Conservation (phyloP, 2,888 invertebrate genomes). For the Timema cristinae region DNA sequence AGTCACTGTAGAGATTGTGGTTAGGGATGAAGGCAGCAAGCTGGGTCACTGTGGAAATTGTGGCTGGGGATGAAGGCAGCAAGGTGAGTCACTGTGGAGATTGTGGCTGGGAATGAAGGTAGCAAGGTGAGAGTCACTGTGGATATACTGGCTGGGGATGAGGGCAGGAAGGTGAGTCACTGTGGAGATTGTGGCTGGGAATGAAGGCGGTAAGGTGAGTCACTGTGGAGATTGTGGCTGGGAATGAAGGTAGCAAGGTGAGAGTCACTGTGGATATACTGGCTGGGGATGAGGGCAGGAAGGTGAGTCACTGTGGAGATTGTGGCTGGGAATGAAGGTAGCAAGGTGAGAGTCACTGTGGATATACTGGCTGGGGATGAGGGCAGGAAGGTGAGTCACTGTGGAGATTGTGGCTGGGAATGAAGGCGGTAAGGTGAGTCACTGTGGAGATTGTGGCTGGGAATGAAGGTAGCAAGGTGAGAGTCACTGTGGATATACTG, state of each 20-base stretch:
- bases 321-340: constrained; percentile 38
- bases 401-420: constrained; percentile 44
- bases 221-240: constrained; percentile 7
- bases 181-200: constrained; percentile 44
- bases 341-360: too few species aligned
- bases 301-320: constrained; percentile 46
- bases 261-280: constrained; percentile 45
- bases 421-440: constrained; percentile 42
- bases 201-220: constrained; percentile 16
- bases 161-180: constrained; percentile 43
- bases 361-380: constrained; percentile 35
- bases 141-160: constrained; percentile 43
- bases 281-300: constrained; percentile 41
- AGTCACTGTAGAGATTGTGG: constrained; percentile 37
- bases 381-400: constrained; percentile 42
- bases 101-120: constrained; percentile 38
- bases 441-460: constrained; percentile 45
- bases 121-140: constrained; percentile 44
- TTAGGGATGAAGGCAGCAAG: constrained; percentile 42
- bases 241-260: constrained; percentile 42
- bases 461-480: constrained; percentile 29
- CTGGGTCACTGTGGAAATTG: constrained; percentile 45
- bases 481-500: too few species aligned
- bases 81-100: too few species aligned
- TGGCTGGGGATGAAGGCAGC: constrained; percentile 37